Percentiles rank a stretch among this genome's conserved stretches.
Conservation (phyloP, 2,888 invertebrate genomes). For the Cerastis leucographa region DNA sequence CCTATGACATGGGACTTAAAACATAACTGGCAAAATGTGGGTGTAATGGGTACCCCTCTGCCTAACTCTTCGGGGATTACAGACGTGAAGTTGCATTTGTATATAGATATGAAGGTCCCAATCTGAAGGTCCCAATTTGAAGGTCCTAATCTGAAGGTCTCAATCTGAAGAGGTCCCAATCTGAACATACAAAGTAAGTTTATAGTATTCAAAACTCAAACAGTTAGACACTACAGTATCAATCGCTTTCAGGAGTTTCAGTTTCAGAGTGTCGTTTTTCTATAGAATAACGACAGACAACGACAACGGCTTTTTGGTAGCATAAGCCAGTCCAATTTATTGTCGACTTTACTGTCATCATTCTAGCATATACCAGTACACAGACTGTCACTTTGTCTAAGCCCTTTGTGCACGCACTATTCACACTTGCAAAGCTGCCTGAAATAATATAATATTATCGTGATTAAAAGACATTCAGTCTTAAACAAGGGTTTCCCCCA, state of each 20-base stretch:
- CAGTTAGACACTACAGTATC: background rate
- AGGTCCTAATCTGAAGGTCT: too few species aligned
- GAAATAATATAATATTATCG: background rate
- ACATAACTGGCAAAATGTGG: background rate
- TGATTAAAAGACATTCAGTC: conserved; percentile 16
- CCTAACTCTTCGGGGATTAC: background rate
- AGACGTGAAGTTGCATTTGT: background rate
- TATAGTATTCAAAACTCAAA: background rate
- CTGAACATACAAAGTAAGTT: background rate
- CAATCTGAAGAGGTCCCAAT: background rate
- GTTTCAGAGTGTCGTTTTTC: background rate
- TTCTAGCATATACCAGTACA: background rate
- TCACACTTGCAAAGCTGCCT: background rate
- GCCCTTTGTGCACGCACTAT: background rate
- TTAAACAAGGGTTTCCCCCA: background rate
- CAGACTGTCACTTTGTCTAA: background rate
- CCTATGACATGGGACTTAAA: background rate
- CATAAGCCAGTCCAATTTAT: background rate
- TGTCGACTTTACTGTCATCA: background rate
- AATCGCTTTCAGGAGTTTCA: background rate
- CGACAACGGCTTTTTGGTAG: background rate
- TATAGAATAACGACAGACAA: background rate
- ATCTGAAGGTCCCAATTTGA: too few species aligned
- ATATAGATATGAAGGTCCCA: background rate
- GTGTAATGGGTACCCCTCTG: background rate